Percentiles rank a stretch among this genome's conserved stretches.
Conservation (phyloP, 2,113 vertebrate genomes). For the crab-eating macaque (Macaca fascicularis) region DNA sequence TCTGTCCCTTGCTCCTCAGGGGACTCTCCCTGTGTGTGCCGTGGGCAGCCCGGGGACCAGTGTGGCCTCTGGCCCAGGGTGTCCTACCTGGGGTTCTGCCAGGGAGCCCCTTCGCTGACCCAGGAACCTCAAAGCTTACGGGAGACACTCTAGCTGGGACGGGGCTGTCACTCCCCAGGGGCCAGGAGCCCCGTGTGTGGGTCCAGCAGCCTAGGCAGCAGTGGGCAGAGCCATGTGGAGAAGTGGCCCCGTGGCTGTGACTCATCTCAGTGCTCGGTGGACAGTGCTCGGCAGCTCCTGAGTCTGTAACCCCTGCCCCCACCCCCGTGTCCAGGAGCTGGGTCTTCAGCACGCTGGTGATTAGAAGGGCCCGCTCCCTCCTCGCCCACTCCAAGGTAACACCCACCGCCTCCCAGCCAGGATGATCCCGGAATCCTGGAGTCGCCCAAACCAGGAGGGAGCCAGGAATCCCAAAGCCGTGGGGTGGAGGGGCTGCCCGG, state of each 20-base stretch:
- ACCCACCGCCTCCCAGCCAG: fast-evolving
- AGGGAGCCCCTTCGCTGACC: no score
- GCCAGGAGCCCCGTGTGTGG: background rate
- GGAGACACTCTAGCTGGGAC: fast-evolving
- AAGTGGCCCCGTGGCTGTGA: background rate
- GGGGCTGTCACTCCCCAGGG: background rate
- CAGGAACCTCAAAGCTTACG: background rate
- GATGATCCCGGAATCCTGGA: background rate
- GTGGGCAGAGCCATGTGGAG: background rate
- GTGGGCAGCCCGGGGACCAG: background rate
- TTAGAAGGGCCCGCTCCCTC: conserved; percentile 70
- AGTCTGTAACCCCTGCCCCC: no score
- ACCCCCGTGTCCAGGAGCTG: conserved; percentile 66
- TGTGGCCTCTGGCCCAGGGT: background rate
- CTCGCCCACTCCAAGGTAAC: conserved; percentile 52
- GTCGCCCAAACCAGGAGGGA: background rate
- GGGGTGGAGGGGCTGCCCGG: no score
- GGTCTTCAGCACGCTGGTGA: conserved; percentile 74
- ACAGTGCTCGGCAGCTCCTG: conserved; percentile 47
- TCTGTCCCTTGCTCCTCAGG: background rate
- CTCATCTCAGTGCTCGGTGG: conserved; percentile 63
- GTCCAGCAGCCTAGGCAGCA: background rate
- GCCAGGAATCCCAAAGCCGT: background rate
- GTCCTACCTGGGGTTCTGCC: background rate
- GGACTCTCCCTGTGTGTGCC: background rate